A percentile compares a stretch with the other conserved stretches of the same genome.
Conservation (phyloP, 2,888 invertebrate species). For the Callinectes sapidus region DNA sequence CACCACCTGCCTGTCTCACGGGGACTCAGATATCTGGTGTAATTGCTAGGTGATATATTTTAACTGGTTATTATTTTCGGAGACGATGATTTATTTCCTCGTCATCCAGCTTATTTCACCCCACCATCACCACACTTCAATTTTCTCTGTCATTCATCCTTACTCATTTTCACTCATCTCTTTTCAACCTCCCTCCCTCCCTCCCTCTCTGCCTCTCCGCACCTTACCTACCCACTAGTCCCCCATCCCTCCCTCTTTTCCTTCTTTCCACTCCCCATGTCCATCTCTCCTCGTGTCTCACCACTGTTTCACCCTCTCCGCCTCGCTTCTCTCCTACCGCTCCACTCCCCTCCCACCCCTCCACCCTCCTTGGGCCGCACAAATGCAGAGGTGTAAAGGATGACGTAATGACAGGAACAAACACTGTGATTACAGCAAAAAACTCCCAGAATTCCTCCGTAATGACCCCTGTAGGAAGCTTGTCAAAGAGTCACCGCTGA, state of each 20-base stretch:
- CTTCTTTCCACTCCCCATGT: neutral
- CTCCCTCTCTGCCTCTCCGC: neutral
- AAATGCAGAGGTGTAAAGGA: constrained; percentile 44
- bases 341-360: neutral
- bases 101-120: constrained; percentile 11
- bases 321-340: neutral
- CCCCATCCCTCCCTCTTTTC: neutral
- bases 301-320: neutral
- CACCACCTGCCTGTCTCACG: neutral
- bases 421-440: constrained; percentile 60
- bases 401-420: constrained; percentile 58
- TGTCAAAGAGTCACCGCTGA: constrained; percentile 27
- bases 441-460: constrained; percentile 33
- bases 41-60: constrained; percentile 24
- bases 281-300: neutral
- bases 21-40: neutral
- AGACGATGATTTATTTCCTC: neutral
- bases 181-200: neutral
- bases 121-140: neutral
- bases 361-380: constrained; percentile 25
- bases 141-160: neutral
- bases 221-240: neutral
- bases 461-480: constrained; percentile 36
- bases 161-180: neutral
- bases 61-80: constrained; percentile 18